A percentile compares a stretch with the other conserved stretches of the same genome.
These are phyloP conservation scores for Anser cygnoides DNA, from an alignment of 2,113 vertebrate species.

Conservation along the genomic window DNA sequence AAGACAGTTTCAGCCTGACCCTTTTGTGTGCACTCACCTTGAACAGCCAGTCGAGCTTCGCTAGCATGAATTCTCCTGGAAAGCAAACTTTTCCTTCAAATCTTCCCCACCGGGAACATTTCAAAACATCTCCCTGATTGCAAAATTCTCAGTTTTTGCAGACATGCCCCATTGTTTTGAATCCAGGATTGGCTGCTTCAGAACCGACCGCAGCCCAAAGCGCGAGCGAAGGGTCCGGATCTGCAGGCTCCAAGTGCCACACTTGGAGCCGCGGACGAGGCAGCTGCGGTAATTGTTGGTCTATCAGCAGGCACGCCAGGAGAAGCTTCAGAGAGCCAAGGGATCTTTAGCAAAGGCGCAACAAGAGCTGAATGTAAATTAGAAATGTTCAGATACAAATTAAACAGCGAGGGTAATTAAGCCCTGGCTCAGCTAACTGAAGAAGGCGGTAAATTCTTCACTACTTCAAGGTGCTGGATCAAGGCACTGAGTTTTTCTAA, in stretches of 20 bases:
- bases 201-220: background rate
- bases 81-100: background rate
- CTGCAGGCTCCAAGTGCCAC: background rate
- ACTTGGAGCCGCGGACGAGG: background rate
- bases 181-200: background rate
- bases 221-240: background rate
- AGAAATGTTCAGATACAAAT: background rate
- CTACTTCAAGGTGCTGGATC: background rate
- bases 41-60: background rate
- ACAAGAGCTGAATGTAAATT: background rate
- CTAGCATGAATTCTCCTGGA: fast-evolving
- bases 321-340: background rate
- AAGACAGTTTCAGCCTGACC: conserved; percentile 35
- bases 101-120: background rate
- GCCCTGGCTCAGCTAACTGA: background rate
- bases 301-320: background rate
- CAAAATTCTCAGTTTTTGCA: background rate
- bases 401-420: conserved; percentile 17
- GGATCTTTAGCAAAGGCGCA: background rate
- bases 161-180: background rate
- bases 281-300: background rate
- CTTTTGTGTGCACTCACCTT: conserved; percentile 44
- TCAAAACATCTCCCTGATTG: background rate
- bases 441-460: background rate
- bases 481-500: background rate